Conservation (phyloP, 2,888 invertebrate genomes). For the Microplitis manilae region DNA sequence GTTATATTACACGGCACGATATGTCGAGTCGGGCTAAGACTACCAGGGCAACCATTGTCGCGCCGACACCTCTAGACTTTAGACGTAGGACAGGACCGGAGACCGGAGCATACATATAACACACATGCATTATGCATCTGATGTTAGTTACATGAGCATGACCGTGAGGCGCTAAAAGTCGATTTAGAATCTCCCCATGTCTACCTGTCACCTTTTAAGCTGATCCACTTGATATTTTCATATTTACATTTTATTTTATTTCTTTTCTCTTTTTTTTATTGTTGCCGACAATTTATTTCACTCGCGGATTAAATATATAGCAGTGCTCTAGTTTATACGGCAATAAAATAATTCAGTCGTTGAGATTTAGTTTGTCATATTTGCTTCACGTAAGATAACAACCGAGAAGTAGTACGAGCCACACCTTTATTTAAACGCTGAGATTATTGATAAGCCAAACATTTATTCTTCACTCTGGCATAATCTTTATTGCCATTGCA, state of each 20-base stretch:
- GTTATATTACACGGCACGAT: background rate
- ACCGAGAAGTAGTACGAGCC: slow-evolving; percentile 28
- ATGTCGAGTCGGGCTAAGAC: background rate
- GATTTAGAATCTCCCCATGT: slow-evolving; percentile 53
- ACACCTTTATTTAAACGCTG: slow-evolving; percentile 21
- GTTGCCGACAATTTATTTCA: background rate
- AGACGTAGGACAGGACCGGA: slow-evolving; percentile 36
- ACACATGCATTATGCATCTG: slow-evolving; percentile 69
- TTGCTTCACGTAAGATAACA: background rate
- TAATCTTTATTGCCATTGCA: slow-evolving; percentile 30
- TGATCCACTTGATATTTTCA: slow-evolving; percentile 35
- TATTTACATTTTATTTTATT: background rate
- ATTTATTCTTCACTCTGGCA: slow-evolving; percentile 12
- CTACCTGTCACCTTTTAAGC: slow-evolving; percentile 60
- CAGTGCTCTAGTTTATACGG: background rate
- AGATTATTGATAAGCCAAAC: slow-evolving; percentile 28
- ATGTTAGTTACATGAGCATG: slow-evolving; percentile 67
- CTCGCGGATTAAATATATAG: background rate
- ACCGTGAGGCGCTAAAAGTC: slow-evolving; percentile 53
- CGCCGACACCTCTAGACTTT: slow-evolving; percentile 58
- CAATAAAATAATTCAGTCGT: background rate
- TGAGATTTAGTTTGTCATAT: background rate
- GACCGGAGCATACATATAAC: slow-evolving; percentile 50
- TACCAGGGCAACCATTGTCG: slow-evolving; percentile 44
- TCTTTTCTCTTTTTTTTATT: background rate